phyloP scores from a whole-genome alignment of 2,113 vertebrate species.

The Harpagus bidentatus region DNA sequence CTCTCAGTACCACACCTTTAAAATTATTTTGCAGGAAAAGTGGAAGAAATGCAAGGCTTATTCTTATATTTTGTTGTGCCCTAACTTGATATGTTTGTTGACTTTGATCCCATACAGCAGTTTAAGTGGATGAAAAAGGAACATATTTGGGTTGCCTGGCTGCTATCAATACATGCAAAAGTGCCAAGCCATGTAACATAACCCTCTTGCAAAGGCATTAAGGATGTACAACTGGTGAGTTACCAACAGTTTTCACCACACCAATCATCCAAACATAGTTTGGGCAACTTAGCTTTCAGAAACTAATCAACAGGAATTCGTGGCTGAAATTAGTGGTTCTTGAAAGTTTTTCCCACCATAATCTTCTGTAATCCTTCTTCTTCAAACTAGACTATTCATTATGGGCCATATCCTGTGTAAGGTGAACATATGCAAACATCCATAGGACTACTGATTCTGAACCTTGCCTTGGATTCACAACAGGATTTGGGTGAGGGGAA shows the following conservation, averaged over 20 bases:
- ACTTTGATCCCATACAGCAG: neutral
- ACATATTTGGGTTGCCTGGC: neutral
- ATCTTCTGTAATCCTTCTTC: neutral
- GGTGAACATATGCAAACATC: neutral
- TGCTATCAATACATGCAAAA: neutral
- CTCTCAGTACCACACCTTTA: neutral
- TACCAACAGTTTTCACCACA: neutral
- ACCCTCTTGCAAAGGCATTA: neutral
- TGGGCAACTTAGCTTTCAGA: neutral
- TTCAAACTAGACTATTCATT: neutral
- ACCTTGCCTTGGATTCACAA: neutral
- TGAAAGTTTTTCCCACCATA: neutral
- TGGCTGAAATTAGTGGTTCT: neutral
- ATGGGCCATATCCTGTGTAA: neutral
- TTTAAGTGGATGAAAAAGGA: neutral
- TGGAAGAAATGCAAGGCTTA: neutral
- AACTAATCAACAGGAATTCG: neutral
- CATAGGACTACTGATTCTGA: neutral
- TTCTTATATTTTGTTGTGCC: neutral
- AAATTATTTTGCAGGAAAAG: neutral
- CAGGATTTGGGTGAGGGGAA: neutral
- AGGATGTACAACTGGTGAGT: neutral
- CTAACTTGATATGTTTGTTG: neutral
- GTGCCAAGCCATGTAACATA: neutral
- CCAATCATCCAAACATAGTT: neutral